These are phyloP conservation scores for Anolis apletophallus DNA, from an alignment of 2,797 vertebrate genomes.

Conservation along the genomic window DNA sequence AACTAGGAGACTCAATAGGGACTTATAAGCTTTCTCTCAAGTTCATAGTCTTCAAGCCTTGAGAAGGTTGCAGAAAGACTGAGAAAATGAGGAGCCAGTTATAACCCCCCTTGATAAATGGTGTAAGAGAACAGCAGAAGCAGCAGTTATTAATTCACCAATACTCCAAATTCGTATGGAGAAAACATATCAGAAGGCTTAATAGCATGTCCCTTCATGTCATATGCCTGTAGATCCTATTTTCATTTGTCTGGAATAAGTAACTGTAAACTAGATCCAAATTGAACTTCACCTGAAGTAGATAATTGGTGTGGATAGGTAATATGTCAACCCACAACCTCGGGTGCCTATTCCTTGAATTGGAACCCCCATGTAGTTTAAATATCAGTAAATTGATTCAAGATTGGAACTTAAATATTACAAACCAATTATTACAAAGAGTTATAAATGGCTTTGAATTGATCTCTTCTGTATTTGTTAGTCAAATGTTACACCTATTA, in stretches of 20 bases:
- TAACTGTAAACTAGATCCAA: not conserved
- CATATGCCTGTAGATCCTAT: not conserved
- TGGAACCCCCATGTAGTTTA: not conserved
- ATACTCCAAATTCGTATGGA: not conserved
- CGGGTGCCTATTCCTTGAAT: not conserved
- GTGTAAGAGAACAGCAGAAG: no score
- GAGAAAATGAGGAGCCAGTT: no score
- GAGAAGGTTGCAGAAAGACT: no score
- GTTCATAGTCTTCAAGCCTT: no score
- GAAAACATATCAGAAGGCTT: not conserved
- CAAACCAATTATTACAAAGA: slow-evolving; percentile 20
- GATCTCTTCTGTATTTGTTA: slow-evolving; percentile 27
- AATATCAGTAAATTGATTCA: slow-evolving; percentile 11
- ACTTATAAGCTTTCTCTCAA: no score
- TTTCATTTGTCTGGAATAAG: not conserved
- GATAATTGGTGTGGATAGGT: not conserved
- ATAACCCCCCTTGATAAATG: no score
- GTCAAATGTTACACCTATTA: not conserved
- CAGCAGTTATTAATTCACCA: no score
- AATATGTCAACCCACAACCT: not conserved
- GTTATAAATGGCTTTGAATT: slow-evolving; percentile 17
- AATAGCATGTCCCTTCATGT: not conserved
- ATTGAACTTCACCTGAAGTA: no score
- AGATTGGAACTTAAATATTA: not conserved
- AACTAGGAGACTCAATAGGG: no score